Evolutionary conservation across 2,797 vertebrate species (phyloP), one percentile per base, ranked within the genome.

Genomic region (Apogon talboti): DNA sequence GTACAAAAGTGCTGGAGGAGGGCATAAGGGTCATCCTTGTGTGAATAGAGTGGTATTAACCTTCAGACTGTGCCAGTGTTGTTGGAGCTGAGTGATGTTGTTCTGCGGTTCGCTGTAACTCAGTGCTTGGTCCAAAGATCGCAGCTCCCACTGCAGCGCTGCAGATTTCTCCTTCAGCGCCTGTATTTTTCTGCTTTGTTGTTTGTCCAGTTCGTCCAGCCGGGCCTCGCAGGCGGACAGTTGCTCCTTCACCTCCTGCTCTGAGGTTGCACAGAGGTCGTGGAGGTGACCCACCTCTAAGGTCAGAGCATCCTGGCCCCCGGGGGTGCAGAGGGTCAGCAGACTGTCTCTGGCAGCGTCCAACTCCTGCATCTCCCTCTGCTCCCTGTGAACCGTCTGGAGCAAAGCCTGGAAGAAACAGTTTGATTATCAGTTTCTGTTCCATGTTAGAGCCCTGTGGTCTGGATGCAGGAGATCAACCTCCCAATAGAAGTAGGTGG

Each of bases 391-490:
- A 35, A 90, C 87, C 0, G 94, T 94, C 83, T 92, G 91, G n/a
- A 94, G 89, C 66, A 95, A 76, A 21, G 93, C 93, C 94, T 95
- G 82, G 12, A 4, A n/a, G n/a, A n/a, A n/a, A n/a, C n/a, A n/a
- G n/a, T n/a, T n/a, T n/a, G n/a, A n/a, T n/a, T n/a, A n/a, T n/a
- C n/a, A n/a, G n/a, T n/a, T n/a, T n/a, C n/a, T n/a, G n/a, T n/a
- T n/a, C n/a, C n/a, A n/a, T n/a, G n/a, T n/a, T n/a, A n/a, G 21
- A 24, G 5, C 21, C 21, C 6, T 28, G 24, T 28, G 24, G 24
- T 28, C 24, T 28, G 24, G 24, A 28, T 28, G 24, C 2, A 21
- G 19, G 19, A 21, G 19, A 21, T 21, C 19, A 28, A 28, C 1
- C 24, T 28, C 3, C 3, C 24, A 28, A 28, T 28, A 28, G 24